Evolutionary conservation across 2,113 vertebrate species (phyloP), one percentile per base, ranked within the genome.

Genomic region (Oenanthe melanoleuca): DNA sequence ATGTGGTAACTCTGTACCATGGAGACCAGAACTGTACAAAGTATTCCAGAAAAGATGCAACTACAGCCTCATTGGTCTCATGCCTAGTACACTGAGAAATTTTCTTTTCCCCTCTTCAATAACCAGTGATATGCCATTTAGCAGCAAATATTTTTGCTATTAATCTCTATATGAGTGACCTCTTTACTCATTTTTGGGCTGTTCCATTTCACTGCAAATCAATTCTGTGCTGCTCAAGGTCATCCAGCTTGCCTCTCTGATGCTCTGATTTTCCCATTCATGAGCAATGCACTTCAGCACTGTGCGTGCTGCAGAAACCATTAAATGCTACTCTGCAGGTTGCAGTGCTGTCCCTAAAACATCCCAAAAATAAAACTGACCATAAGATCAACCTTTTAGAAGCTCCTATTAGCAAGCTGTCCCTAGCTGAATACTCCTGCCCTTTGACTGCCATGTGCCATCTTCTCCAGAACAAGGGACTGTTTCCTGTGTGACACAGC

Each of bases 21-120:
- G 10, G 65, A 61, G 53, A 84, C 31, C 12, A 72, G 84, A 92
- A 55, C 44, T n/a, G 14, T 38, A 65, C 20, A 64, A 55, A 88
- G 37, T 49, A 67, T 67, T 88, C 52, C 91, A 71, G 60, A 73
- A 88, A 77, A 93, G 82, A 86, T 59, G 9, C 3, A 90, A 73
- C 45, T 61, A 65, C 50, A 2, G 7, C 20, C 38, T 83, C n/a
- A n/a, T 5, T 37, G 56, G 37, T 88, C 33, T 12, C 31, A 20
- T 52, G n/a, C 34, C 71, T 71, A 40, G 24, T 29, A 84, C 40
- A 84, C 23, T 3, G 33, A 86, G 34, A 86, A 57, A 83, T 44
- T 15, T 85, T 73, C 34, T 88, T 87, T 33, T 34, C 23, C 16
- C 8, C 9, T 55, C n/a, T 80, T 44, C 69, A 44, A 33, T 80